phyloP scores from a whole-genome alignment of 2,888 invertebrate species.

The Lasius platythorax region DNA sequence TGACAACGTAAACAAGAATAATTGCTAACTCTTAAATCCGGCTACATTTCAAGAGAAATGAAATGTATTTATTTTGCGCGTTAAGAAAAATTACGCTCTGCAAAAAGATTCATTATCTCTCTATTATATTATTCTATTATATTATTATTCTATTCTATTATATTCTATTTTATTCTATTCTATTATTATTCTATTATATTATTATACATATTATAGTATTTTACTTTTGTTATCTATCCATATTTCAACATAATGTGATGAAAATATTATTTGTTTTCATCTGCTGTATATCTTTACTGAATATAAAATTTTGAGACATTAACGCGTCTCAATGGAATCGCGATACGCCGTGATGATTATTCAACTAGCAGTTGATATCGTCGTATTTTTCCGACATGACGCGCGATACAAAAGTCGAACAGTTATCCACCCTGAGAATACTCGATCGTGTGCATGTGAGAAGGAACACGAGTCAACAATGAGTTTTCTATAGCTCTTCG shows the following conservation, averaged over 20 bases:
- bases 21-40: slow-evolving; percentile 29
- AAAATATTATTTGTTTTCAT: not conserved
- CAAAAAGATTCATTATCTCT: not conserved
- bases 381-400: not conserved
- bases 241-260: not conserved
- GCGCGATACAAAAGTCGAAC: slow-evolving; percentile 4
- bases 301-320: not conserved
- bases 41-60: not conserved
- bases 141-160: not conserved
- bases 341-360: slow-evolving; percentile 5
- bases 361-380: not conserved
- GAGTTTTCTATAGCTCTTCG: slow-evolving; percentile 20
- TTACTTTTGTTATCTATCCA: not conserved
- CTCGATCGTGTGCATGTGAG: not conserved
- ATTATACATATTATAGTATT: not conserved
- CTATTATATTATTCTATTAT: not conserved
- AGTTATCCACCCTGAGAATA: slow-evolving; percentile 7
- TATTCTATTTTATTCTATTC: not conserved
- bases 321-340: not conserved
- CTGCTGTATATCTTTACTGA: not conserved
- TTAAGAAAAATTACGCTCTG: not conserved
- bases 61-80: not conserved
- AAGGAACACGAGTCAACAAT: slow-evolving; percentile 36
- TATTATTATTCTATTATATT: too few relatives aligned
- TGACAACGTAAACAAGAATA: slow-evolving; percentile 29